Evolutionary conservation across 2,888 invertebrate genomes (phyloP), one percentile per base, ranked within the genome.

Genomic region (Drosophila kuntzei): DNA sequence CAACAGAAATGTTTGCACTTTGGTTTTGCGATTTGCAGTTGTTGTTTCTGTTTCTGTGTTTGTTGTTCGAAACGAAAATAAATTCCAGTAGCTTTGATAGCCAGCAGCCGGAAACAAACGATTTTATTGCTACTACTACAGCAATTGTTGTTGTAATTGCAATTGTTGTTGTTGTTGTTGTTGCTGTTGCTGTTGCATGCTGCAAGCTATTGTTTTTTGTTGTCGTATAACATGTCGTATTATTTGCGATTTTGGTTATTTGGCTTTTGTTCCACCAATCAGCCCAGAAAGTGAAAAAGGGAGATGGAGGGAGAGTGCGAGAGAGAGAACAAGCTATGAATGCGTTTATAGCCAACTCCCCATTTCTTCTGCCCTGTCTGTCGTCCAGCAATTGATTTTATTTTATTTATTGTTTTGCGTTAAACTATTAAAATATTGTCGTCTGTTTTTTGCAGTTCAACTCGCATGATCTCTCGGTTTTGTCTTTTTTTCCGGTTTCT

Each of bases 331-430:
- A 7, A 39, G 41, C 63, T 62, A 41, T 18, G 37, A 59, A 50
- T 73, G 73, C 67, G 59, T 58, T 72, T 72, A 68, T 61, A 50
- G 71, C 34, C 62, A 61, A 58, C 62, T 65, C 36, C 66, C 41
- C 51, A 57, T 62, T 80, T 74, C 68, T 61, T 77, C 47, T 39
- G 36, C 29, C 14, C 34, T 41, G 18, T 61, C 34, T 41, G 18
- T 61, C 57, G 54, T 51, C 66, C 62, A 49, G 71, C 82, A 85
- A 90, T 88, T 88, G 85, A 83, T 89, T 90, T 84, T 78, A 72
- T 79, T 88, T 88, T 89, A 90, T 90, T 89, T 89, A 89, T 88
- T 81, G 85, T 84, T 80, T 79, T 87, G 86, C 90, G 81, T 88
- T 81, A 79, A 88, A 87, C 89, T 90, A 90, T 90, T 90, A 90